phyloP scores from a whole-genome alignment of 1,140 invertebrate genomes.

The Temnothorax nylanderi region DNA sequence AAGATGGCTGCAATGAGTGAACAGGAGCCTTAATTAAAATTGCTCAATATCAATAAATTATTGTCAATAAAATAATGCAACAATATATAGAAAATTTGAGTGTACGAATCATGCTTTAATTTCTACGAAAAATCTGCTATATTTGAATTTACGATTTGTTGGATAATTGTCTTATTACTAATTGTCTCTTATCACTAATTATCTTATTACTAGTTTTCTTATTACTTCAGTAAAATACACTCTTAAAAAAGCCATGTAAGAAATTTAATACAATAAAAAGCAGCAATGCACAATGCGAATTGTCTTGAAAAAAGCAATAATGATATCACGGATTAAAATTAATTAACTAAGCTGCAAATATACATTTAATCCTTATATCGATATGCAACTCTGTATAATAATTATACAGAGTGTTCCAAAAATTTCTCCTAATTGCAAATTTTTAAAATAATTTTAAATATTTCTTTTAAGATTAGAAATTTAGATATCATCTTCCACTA shows the following conservation, averaged over 20 bases:
- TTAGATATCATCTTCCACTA: not conserved
- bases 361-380: constrained; percentile 14
- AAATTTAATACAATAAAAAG: not conserved
- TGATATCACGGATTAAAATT: not conserved
- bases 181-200: no score
- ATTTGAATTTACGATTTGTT: not conserved
- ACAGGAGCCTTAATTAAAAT: not conserved
- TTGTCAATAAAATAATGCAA: not conserved
- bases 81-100: not conserved
- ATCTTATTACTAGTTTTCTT: no score
- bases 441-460: not conserved
- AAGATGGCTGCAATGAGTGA: no score
- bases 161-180: no score
- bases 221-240: not conserved
- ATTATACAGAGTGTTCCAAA: not conserved
- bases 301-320: not conserved
- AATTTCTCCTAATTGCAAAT: not conserved
- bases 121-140: not conserved
- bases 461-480: not conserved
- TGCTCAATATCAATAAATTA: not conserved
- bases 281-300: not conserved
- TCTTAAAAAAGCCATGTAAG: no score
- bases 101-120: not conserved
- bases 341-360: not conserved
- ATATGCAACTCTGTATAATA: not conserved